Evolutionary conservation across 2,797 vertebrate species (phyloP), one percentile per base, ranked within the genome.

Genomic region (Leptoclinus maculatus): DNA sequence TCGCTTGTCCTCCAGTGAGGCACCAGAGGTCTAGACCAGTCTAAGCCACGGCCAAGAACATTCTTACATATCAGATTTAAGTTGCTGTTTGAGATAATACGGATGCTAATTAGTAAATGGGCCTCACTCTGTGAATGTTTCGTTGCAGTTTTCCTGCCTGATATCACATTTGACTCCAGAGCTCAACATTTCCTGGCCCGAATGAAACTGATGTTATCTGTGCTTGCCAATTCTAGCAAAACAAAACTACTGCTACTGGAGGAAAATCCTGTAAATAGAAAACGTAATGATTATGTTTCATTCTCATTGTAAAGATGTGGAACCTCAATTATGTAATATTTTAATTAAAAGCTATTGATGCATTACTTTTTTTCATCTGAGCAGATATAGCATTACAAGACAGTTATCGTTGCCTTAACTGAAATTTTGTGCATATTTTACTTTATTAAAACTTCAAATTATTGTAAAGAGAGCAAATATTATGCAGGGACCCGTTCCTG

Each of bases 201-300:
- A 78, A 25, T 72, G 58, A 56, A 34, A 47, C 39, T 11, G 70
- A 78, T 83, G 70, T 17, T 75, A 83, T 86, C 77, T 88, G 70
- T 9, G 68, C 53, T 74, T 53, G 29, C 49, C 82, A 74, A 63
- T 68, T 84, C 70, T 23, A 69, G 29, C 38, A 69, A 62, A 57
- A 65, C 13, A 67, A 69, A 71, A 65, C 19, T 32, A 56, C 54
- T 12, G 39, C 43, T 12, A 21, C 38, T 47, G 45, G 45, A 47
- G 43, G 43, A 62, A 60, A 36, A 71, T 21, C 5, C 17, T 51
- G 29, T 27, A 4, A 16, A 29, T 14, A 49, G 4, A 32, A 34
- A 57, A 39, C 17, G 34, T 27, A 72, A 72, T 59, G 17, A 32
- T 45, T 56, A 16, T 39, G 16, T 60, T 66, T 63, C 34, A 21